Percentiles rank a stretch among this genome's conserved stretches.
These are phyloP conservation scores for Apodemia duryi DNA, from an alignment of 2,888 invertebrate species.

Conservation along the genomic window DNA sequence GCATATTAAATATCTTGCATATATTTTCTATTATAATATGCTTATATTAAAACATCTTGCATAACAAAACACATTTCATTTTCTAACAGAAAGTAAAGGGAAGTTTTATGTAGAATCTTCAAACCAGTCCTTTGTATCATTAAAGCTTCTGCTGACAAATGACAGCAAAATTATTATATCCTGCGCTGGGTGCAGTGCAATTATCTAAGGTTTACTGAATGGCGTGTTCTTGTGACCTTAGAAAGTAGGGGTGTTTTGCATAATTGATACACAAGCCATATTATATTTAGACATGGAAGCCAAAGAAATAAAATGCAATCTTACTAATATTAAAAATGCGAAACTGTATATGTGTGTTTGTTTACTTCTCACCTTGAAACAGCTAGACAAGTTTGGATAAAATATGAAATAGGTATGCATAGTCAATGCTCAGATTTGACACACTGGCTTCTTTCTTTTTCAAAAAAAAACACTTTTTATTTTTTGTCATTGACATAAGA, in stretches of 20 bases:
- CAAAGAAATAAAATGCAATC: background rate
- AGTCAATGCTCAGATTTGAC: too few relatives aligned
- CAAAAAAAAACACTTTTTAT: too few relatives aligned
- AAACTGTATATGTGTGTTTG: background rate
- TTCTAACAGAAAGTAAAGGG: constrained; percentile 15
- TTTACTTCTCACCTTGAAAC: too few relatives aligned
- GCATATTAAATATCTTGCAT: too few relatives aligned
- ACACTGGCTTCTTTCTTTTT: too few relatives aligned
- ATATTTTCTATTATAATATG: too few relatives aligned
- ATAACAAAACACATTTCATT: constrained; percentile 13
- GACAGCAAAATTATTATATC: constrained; percentile 14
- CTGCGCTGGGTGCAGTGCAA: constrained; percentile 12
- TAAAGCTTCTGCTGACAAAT: constrained; percentile 12
- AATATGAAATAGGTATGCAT: too few relatives aligned
- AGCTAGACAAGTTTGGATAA: too few relatives aligned
- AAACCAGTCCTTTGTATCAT: constrained; percentile 16
- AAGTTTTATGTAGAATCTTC: background rate
- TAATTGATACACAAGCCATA: constrained; percentile 50
- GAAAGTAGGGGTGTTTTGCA: constrained; percentile 51
- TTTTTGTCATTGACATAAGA: too few relatives aligned
- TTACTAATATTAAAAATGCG: background rate
- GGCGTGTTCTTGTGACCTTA: constrained; percentile 47
- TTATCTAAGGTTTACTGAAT: constrained; percentile 17
- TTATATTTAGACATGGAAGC: constrained; percentile 36
- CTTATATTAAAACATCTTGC: background rate